These are phyloP conservation scores for Corticium candelabrum DNA, from an alignment of 37 sponge, comb jelly and placozoan genomes.

Conservation along the genomic window DNA sequence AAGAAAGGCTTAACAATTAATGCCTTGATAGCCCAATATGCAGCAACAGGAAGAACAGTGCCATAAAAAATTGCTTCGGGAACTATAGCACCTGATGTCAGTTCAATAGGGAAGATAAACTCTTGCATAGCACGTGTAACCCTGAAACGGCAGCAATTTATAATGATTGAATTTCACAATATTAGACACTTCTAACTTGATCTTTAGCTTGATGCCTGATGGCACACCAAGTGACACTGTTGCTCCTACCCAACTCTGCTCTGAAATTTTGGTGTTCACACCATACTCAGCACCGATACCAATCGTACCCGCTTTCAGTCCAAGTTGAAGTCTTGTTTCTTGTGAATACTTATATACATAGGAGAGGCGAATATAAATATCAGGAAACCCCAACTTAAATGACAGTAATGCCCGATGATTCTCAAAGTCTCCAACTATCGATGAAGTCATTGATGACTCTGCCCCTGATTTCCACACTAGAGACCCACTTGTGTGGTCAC, in stretches of 20 bases:
- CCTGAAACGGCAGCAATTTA: background rate
- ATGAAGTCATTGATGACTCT: background rate
- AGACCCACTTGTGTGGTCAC: background rate
- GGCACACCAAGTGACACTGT: background rate
- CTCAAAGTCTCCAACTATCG: background rate
- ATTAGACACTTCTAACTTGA: background rate
- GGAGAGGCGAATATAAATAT: background rate
- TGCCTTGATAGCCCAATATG: slow-evolving; percentile 42
- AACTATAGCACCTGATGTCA: background rate
- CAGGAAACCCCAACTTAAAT: background rate
- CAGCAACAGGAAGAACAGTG: slow-evolving; percentile 51
- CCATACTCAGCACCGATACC: background rate
- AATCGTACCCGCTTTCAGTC: background rate
- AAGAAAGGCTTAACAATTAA: slow-evolving; percentile 60
- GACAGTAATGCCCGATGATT: background rate
- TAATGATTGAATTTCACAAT: no score
- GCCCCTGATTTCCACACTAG: background rate
- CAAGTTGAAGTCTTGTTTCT: background rate
- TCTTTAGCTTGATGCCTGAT: background rate
- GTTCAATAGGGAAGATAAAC: background rate
- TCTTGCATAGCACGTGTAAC: background rate
- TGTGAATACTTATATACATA: background rate
- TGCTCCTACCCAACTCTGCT: background rate
- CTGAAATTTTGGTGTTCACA: background rate
- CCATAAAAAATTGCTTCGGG: slow-evolving; percentile 53